phyloP scores from a whole-genome alignment of 30 jellyfish, hydroid and myxozoan genomes.

The Turritopsis dohrnii region DNA sequence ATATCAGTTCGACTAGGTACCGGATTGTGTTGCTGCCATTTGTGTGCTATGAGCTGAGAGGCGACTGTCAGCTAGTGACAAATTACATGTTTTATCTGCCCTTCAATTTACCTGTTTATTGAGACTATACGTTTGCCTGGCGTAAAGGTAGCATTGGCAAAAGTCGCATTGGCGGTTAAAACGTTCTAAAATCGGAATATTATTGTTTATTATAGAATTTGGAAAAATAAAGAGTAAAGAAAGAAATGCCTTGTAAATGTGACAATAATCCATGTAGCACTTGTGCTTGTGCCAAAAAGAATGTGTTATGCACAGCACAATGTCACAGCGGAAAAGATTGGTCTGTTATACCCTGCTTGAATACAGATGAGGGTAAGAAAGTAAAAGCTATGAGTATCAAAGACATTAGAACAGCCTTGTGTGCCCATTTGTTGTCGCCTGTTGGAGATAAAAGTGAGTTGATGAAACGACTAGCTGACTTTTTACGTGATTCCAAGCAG shows the following conservation, averaged over 20 bases:
- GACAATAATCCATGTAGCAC: constrained; percentile 35
- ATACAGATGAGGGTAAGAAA: constrained; percentile 39
- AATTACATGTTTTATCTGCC: too few relatives aligned
- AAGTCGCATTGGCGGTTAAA: too few relatives aligned
- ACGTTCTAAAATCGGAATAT: too few relatives aligned
- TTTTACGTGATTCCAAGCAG: neutral
- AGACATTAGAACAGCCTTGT: constrained; percentile 32
- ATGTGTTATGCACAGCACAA: constrained; percentile 18
- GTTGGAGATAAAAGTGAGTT: constrained; percentile 40
- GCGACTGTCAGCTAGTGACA: too few relatives aligned
- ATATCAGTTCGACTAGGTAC: too few relatives aligned
- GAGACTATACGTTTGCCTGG: too few relatives aligned
- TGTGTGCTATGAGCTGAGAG: too few relatives aligned
- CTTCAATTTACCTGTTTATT: too few relatives aligned
- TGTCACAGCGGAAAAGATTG: constrained; percentile 35
- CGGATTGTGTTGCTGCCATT: too few relatives aligned
- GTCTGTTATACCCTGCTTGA: constrained; percentile 33
- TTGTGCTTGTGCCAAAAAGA: constrained; percentile 35
- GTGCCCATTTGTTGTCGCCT: constrained; percentile 32
- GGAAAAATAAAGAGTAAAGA: neutral
- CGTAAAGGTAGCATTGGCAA: too few relatives aligned
- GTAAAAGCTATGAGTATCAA: constrained; percentile 34
- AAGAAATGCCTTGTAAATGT: constrained; percentile 39
- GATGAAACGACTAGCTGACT: constrained; percentile 30
- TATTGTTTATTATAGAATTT: too few relatives aligned